Base-by-base conservation (phyloP, 2,888 invertebrate genomes). In the Cacoxenus indagator region DNA sequence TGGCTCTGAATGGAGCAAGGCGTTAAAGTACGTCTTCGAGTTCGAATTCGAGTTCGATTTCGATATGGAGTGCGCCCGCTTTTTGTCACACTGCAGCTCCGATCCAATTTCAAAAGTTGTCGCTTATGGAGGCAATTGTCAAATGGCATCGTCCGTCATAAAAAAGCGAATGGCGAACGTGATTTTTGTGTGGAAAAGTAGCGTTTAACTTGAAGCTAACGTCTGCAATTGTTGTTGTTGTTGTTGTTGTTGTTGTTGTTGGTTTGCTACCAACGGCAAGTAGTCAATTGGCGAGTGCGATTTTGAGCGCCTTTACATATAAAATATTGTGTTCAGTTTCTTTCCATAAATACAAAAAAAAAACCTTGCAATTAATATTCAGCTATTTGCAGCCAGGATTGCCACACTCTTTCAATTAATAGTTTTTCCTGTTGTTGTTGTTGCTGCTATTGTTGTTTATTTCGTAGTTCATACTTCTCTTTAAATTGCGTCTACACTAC, bases 221-320 rank as follows among this genome's bases (percentile, higher is more conserved):
- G 37, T 37, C 37, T 37, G 37, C 37, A 37, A 4, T 37, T 37
- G 37, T 8, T 14, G 14, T 8, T 14, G 5, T 14, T n/a, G n/a
- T n/a, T n/a, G n/a, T n/a, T n/a, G n/a, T n/a, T n/a, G n/a, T n/a
- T n/a, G n/a, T n/a, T n/a, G n/a, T n/a, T n/a, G n/a, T n/a, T n/a
- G n/a, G n/a, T n/a, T n/a, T n/a, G n/a, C n/a, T n/a, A n/a, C n/a
- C n/a, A n/a, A n/a, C n/a, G n/a, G n/a, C n/a, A n/a, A n/a, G n/a
- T n/a, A n/a, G n/a, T n/a, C n/a, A n/a, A n/a, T n/a, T n/a, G n/a
- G n/a, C n/a, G n/a, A 37, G 31, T 59, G 24, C 64, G 48, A 67
- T 78, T 78, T 17, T 45, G 8, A 29, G 71, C 71, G 78, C 77
- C 75, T 80, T 77, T 77, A 80, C 70, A 72, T 78, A 78, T 81